A percentile compares a stretch with the other conserved stretches of the same genome.
Conservation (phyloP, 2,888 invertebrate genomes). For the Cephus pygmeus region DNA sequence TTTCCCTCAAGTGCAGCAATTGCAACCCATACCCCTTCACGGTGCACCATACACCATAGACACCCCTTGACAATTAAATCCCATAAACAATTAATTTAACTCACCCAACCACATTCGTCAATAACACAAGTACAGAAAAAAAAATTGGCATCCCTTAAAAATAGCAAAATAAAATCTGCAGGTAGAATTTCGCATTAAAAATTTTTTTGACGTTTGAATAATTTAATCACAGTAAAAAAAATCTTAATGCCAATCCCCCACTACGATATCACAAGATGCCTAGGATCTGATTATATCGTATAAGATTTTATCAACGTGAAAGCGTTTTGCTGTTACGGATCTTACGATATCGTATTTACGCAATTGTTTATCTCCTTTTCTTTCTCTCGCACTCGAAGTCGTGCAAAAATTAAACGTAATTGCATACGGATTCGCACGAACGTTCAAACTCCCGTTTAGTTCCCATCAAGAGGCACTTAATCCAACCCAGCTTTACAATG, state of each 20-base stretch:
- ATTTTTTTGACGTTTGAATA: background rate
- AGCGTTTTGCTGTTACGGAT: background rate
- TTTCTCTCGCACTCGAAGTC: background rate
- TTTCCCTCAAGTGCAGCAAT: background rate
- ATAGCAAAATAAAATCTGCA: too few relatives aligned
- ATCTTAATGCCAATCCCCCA: background rate
- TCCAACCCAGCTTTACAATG: slow-evolving; percentile 26
- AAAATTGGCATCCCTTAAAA: background rate
- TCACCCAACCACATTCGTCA: too few relatives aligned
- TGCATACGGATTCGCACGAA: slow-evolving; percentile 17
- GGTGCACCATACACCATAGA: background rate
- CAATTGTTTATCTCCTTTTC: background rate
- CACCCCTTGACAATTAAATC: background rate
- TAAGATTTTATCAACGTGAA: background rate
- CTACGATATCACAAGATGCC: background rate
- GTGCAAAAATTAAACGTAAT: background rate
- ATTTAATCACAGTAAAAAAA: background rate
- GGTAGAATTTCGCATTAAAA: background rate
- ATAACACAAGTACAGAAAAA: background rate
- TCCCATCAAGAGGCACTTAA: slow-evolving; percentile 61
- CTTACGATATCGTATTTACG: background rate
- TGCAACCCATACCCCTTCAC: background rate
- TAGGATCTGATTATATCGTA: background rate
- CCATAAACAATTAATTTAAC: background rate
- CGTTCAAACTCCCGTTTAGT: slow-evolving; percentile 38